These are phyloP conservation scores for Sebastes matsubarae DNA, from an alignment of 2,797 vertebrate genomes.

Conservation along the genomic window DNA sequence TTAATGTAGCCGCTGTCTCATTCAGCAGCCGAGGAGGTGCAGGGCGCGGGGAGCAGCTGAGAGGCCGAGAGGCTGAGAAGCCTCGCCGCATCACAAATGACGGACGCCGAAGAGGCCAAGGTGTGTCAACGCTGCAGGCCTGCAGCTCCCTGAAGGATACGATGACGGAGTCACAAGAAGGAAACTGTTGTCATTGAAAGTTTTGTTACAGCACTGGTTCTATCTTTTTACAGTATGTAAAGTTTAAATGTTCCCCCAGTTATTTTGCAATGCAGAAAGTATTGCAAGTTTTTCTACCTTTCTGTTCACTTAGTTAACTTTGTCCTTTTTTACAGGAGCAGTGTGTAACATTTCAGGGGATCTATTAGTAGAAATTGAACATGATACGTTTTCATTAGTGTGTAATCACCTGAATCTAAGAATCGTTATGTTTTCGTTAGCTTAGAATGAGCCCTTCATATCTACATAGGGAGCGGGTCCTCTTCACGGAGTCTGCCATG, in stretches of 20 bases:
- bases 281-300: background rate
- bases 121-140: conserved; percentile 29
- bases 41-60: conserved; percentile 23
- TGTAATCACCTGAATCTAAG: too few species aligned
- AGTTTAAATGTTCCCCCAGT: background rate
- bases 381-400: too few species aligned
- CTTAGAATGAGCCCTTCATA: too few species aligned
- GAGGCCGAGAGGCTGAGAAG: conserved; percentile 23
- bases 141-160: conserved; percentile 8
- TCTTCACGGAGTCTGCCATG: too few species aligned
- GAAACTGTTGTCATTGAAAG: conserved; percentile 13
- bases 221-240: background rate
- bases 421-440: too few species aligned
- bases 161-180: background rate
- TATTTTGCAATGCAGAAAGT: background rate
- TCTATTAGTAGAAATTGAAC: too few species aligned
- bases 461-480: too few species aligned
- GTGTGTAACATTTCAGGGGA: too few species aligned
- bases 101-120: conserved; percentile 6
- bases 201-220: background rate
- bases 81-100: conserved; percentile 35
- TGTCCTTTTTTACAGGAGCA: background rate
- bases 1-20: conserved; percentile 45
- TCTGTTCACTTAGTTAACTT: background rate
- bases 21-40: conserved; percentile 17